Evolutionary conservation across 2,888 invertebrate genomes (phyloP), one percentile per base, ranked within the genome.

Genomic region (Eudasyphora cyanicolor): DNA sequence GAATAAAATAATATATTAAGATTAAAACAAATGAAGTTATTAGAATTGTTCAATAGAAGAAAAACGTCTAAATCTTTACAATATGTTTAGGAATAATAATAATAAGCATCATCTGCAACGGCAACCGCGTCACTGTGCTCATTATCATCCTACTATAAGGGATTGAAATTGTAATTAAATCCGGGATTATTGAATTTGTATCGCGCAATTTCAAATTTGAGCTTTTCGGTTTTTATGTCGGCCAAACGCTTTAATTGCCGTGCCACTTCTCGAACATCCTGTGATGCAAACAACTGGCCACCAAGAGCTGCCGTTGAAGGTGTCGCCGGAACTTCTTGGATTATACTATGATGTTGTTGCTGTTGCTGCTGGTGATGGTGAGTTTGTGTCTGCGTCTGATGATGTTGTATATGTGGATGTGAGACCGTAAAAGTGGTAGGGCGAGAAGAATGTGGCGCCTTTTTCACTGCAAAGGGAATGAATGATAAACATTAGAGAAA

Each of bases 111-210:
- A 67, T 21, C 24, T 14, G 38, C 38, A 19, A 8, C 10, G 4
- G 38, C 38, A 38, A 12, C 38, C n/a, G 45, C 45, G 6, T 35
- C 1, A 49, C n/a, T 10, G 6, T n/a, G n/a, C n/a, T 60, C 42
- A 24, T 57, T 12, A 14, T 60, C 17, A 17, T 78, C 67, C 76
- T 86, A 87, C 86, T 87, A 91, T 87, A 89, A 88, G 75, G 89
- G 89, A 54, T 90, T 88, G 51, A 76, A 85, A 70, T 90, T 88
- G 76, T 89, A 92, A 69, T 89, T 89, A 83, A 92, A 92, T 14
- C 92, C 92, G 1, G 92, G 92, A 88, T 92, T 92, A 80, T 92
- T 91, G 78, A 90, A 92, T 80, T 92, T 92, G 64, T 90, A 92
- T 42, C 92, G 90, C 57, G 91, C 91, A 76, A 92, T 90, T 87